Evolutionary conservation across 2,113 vertebrate species (phyloP).

Genomic region (Oceanodroma tethys): DNA sequence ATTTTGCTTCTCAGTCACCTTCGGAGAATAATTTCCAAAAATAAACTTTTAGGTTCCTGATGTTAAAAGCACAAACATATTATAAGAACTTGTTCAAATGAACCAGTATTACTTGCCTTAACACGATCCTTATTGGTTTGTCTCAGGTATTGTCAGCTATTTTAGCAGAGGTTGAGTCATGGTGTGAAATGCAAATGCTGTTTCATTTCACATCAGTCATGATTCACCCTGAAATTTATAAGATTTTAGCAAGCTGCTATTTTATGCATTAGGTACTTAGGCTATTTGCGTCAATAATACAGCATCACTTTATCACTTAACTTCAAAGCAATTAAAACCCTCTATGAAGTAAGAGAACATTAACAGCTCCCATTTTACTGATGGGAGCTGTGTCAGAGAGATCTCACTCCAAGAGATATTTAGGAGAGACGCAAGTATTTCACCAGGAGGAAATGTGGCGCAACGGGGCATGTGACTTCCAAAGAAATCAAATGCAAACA

Average conservation of each 20-base stretch:
- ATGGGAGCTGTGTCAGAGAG: background rate
- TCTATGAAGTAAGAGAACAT: background rate
- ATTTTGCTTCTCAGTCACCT: background rate
- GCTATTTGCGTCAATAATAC: background rate
- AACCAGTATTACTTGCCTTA: background rate
- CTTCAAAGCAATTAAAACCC: background rate
- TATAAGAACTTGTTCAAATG: background rate
- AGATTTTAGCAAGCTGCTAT: background rate
- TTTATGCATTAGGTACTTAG: background rate
- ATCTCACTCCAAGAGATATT: background rate
- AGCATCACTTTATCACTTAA: background rate
- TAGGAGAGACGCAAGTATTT: no score
- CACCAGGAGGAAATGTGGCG: background rate
- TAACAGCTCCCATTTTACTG: background rate
- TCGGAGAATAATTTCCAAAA: background rate
- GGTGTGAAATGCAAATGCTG: background rate
- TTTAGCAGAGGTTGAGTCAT: background rate
- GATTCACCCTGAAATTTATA: background rate
- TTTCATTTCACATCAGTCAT: background rate
- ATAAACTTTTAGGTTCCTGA: background rate
- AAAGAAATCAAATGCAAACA: background rate
- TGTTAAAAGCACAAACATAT: background rate
- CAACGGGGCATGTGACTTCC: rapidly evolving
- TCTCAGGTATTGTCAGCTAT: background rate
- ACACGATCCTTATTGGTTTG: background rate